phyloP scores from a whole-genome alignment of 2,113 vertebrate species.

The Hippoglossus stenolepis region DNA sequence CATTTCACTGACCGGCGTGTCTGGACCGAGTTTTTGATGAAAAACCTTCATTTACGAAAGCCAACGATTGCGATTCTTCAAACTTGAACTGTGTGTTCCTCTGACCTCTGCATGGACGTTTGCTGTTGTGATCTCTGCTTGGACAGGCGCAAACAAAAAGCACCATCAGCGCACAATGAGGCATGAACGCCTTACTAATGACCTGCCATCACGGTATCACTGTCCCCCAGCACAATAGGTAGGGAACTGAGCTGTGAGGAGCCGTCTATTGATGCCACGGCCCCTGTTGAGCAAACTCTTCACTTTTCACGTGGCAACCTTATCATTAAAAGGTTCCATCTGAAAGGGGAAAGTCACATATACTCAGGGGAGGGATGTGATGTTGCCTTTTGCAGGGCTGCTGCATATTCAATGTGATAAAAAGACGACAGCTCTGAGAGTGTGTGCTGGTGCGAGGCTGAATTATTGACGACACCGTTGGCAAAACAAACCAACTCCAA shows the following conservation, averaged over 20 bases:
- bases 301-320: slow-evolving; percentile 18
- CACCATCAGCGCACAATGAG: slow-evolving; percentile 29
- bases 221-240: slow-evolving; percentile 28
- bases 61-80: no score
- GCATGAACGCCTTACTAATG: slow-evolving; percentile 46
- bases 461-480: background rate
- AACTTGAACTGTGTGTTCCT: background rate
- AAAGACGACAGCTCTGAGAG: slow-evolving; percentile 3
- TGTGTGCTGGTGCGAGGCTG: background rate
- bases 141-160: slow-evolving; percentile 49
- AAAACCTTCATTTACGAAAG: background rate
- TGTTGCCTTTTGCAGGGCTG: background rate
- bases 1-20: slow-evolving; percentile 12
- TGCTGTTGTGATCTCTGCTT: slow-evolving; percentile 11
- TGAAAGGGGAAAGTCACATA: slow-evolving; percentile 17
- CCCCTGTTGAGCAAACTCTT: background rate
- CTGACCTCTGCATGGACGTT: background rate
- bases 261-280: slow-evolving; percentile 14
- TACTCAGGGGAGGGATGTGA: slow-evolving; percentile 6
- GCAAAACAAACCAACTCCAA: background rate
- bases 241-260: slow-evolving; percentile 13
- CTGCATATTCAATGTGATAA: slow-evolving; percentile 10
- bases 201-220: slow-evolving; percentile 43
- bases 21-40: background rate
- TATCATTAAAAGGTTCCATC: slow-evolving; percentile 34